Evolutionary conservation across 1,140 invertebrate species (phyloP).

Genomic region (Lasaia peninsularis): DNA sequence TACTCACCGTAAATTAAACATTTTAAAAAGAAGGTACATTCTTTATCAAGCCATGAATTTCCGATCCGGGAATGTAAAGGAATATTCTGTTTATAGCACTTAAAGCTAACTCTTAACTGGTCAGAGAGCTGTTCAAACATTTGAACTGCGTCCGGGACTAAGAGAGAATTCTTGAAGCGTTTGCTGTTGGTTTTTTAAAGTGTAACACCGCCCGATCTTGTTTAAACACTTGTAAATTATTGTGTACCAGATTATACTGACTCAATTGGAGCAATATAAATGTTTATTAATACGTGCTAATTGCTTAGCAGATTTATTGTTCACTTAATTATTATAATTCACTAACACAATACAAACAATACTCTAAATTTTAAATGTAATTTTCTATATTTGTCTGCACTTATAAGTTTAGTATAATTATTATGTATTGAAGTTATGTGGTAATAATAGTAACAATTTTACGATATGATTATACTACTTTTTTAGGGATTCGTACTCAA

Average conservation of each 20-base stretch:
- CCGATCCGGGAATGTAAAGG: not conserved
- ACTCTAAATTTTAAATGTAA: too few relatives aligned
- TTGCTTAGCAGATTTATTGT: too few relatives aligned
- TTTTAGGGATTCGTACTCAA: too few relatives aligned
- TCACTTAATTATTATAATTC: too few relatives aligned
- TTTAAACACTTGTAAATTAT: not conserved
- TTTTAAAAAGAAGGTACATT: not conserved
- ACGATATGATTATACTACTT: too few relatives aligned
- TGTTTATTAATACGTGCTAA: too few relatives aligned
- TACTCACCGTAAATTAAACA: not conserved
- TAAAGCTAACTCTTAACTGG: slow-evolving; percentile 1
- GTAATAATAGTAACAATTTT: too few relatives aligned
- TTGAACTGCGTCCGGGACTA: slow-evolving; percentile 1
- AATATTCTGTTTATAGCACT: slow-evolving; percentile 7
- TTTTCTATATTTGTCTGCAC: too few relatives aligned
- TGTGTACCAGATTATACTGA: not conserved
- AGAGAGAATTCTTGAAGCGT: slow-evolving; percentile 5
- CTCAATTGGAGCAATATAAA: too few relatives aligned
- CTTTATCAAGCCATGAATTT: not conserved
- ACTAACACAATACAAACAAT: too few relatives aligned
- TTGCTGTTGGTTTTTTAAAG: slow-evolving; percentile 5
- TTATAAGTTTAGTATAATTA: too few relatives aligned
- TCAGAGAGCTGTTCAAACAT: slow-evolving; percentile 1
- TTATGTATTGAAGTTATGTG: too few relatives aligned
- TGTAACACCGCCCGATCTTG: not conserved